Percentiles rank a stretch among this genome's conserved stretches.
phyloP scores from a whole-genome alignment of 2,888 invertebrate species.

The Acanthoscelides obtectus region DNA sequence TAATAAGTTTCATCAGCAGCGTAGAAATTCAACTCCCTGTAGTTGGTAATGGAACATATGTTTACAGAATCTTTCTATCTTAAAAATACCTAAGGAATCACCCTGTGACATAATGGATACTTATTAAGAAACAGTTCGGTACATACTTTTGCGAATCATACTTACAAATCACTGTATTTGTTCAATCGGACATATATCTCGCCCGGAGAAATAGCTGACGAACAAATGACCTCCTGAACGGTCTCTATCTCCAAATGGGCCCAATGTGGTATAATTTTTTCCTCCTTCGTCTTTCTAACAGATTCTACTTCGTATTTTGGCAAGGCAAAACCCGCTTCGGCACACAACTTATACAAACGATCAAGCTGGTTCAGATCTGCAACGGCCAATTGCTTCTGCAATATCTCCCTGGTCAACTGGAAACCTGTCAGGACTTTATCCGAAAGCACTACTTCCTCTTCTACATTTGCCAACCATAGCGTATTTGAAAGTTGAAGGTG shows the following conservation, averaged over 20 bases:
- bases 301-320: constrained; percentile 27
- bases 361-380: constrained; percentile 32
- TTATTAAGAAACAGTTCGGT: no score
- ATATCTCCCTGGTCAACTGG: constrained; percentile 53
- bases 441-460: constrained; percentile 50
- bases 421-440: constrained; percentile 50
- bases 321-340: constrained; percentile 37
- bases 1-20: no score
- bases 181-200: constrained; percentile 51
- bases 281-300: constrained; percentile 6
- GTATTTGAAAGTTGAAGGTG: constrained; percentile 56
- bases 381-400: constrained; percentile 45
- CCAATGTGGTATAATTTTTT: constrained; percentile 43
- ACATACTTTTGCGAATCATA: no score
- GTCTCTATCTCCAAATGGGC: constrained; percentile 49
- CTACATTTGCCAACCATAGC: constrained; percentile 61
- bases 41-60: no score
- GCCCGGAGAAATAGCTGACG: constrained; percentile 47
- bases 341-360: constrained; percentile 49
- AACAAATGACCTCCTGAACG: constrained; percentile 47
- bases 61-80: no score
- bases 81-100: no score
- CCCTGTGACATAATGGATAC: no score
- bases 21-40: no score
- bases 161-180: constrained; percentile 48